Percentiles rank a stretch among this genome's conserved stretches.
Conservation (phyloP, 2,888 invertebrate genomes). For the Dryadula phaetusa region DNA sequence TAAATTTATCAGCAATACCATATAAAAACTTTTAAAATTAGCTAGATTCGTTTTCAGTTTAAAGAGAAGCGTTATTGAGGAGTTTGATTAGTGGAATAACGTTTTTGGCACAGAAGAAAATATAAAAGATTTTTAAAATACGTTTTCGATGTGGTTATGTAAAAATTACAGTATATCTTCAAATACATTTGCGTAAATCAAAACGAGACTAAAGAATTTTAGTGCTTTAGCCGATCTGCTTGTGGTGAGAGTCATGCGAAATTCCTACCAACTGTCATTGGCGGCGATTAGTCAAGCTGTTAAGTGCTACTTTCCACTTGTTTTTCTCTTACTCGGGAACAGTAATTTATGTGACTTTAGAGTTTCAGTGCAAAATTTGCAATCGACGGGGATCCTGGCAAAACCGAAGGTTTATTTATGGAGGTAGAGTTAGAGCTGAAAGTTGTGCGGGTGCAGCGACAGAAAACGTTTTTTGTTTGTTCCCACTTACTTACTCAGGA, state of each 20-base stretch:
- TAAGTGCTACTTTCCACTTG: constrained; percentile 82
- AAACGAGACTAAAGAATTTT: constrained; percentile 37
- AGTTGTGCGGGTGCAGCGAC: constrained; percentile 75
- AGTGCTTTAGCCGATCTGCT: constrained; percentile 51
- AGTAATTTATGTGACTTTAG: constrained; percentile 83
- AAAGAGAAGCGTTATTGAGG: too few species aligned
- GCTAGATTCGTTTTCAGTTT: too few species aligned
- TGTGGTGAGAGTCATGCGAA: constrained; percentile 56
- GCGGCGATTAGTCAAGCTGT: constrained; percentile 80
- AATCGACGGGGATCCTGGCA: constrained; percentile 78
- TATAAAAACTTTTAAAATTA: too few species aligned
- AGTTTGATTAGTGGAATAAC: background rate
- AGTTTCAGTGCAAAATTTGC: constrained; percentile 79
- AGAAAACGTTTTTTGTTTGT: constrained; percentile 70
- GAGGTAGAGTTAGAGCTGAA: constrained; percentile 76
- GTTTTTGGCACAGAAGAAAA: background rate
- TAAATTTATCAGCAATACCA: background rate
- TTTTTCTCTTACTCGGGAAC: constrained; percentile 79
- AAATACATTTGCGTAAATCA: constrained; percentile 48
- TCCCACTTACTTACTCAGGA: constrained; percentile 47
- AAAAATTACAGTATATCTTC: constrained; percentile 8
- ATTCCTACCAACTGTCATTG: constrained; percentile 69
- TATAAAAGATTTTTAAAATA: background rate
- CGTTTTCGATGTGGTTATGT: background rate
- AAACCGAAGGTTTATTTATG: constrained; percentile 84